Conservation (phyloP, 2,888 invertebrate species). For the Lapara coniferarum region DNA sequence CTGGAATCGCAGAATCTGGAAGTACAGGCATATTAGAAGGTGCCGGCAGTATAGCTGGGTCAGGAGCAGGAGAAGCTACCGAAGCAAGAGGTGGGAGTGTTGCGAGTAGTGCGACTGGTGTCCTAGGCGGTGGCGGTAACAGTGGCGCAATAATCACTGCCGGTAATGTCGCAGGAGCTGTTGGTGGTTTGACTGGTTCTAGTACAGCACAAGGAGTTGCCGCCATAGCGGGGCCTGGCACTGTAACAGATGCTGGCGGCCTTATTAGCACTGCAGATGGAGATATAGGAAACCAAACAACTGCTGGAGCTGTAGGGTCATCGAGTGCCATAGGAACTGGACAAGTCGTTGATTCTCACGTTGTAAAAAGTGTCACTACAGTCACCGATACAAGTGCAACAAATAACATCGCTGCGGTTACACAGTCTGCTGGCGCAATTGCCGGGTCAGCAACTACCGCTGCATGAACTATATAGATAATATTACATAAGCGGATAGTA, state of each 20-base stretch:
- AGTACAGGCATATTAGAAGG: not conserved
- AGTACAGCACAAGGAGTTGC: not conserved
- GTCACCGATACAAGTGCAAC: constrained; percentile 2
- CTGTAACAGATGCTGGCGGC: not conserved
- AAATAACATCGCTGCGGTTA: not conserved
- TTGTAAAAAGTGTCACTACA: constrained; percentile 16
- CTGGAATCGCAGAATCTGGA: constrained; percentile 7
- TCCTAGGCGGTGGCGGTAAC: not conserved
- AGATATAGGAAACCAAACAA: not conserved
- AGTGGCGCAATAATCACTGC: not conserved
- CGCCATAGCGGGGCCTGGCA: not conserved
- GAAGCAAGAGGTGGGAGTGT: not conserved
- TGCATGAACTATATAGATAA: not conserved
- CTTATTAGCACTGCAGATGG: not conserved
- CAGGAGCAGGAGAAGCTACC: not conserved
- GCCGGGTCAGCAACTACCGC: not conserved
- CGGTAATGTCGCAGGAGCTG: not conserved
- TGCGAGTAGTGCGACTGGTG: not conserved
- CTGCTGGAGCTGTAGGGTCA: not conserved
- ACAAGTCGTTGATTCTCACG: not conserved
- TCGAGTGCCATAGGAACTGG: not conserved
- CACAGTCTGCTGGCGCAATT: not conserved
- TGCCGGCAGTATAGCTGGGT: not conserved
- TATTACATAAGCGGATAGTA: not conserved
- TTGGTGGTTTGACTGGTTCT: not conserved